phyloP scores from a whole-genome alignment of 1,140 invertebrate species.

The Grapholita molesta region DNA sequence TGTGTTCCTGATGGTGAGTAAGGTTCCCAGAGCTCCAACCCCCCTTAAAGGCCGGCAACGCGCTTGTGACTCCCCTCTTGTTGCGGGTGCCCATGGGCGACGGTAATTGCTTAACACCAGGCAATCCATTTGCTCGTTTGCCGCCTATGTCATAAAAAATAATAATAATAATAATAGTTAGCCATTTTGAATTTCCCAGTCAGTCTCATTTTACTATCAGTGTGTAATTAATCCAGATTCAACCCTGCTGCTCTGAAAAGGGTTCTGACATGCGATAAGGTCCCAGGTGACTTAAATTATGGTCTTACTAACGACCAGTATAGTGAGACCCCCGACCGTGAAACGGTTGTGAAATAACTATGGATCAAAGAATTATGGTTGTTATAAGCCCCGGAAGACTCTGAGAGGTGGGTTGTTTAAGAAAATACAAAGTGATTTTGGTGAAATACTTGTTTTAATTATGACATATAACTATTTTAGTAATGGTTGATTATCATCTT shows the following conservation, averaged over 20 bases:
- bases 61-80: too few species aligned
- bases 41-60: too few species aligned
- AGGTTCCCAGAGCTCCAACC: too few species aligned
- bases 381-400: not conserved
- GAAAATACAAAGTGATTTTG: not conserved
- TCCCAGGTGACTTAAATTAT: not conserved
- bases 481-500: too few species aligned
- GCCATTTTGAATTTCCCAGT: not conserved
- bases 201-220: not conserved
- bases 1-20: too few species aligned
- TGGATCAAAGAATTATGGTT: not conserved
- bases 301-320: not conserved
- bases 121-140: too few species aligned
- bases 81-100: too few species aligned
- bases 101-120: too few species aligned
- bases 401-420: not conserved
- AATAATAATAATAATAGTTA: too few species aligned
- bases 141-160: too few species aligned
- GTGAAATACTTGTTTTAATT: not conserved
- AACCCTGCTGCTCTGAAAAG: not conserved
- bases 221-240: not conserved
- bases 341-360: not conserved
- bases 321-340: not conserved
- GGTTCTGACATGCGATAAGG: not conserved
- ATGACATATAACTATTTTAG: not conserved